A percentile compares a stretch with the other conserved stretches of the same genome.
Evolutionary conservation across 2,113 vertebrate species (phyloP).

Genomic region (Rhinolophus sinicus): DNA sequence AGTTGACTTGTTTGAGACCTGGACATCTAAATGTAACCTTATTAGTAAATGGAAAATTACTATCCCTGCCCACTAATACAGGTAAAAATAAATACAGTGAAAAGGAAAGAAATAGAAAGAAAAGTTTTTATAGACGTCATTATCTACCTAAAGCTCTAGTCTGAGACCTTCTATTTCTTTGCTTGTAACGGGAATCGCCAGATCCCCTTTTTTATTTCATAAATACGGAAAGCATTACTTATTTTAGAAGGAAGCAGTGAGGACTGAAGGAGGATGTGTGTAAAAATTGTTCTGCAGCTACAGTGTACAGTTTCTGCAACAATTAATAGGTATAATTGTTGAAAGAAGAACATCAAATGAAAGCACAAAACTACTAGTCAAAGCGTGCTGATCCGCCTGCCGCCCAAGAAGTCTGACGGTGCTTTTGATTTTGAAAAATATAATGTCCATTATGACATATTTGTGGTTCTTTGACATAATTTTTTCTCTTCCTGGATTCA

Average conservation of each 20-base stretch:
- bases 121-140: not conserved
- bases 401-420: not conserved
- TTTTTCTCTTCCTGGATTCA: not conserved
- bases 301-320: not conserved
- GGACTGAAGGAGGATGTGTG: not conserved
- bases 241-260: not conserved
- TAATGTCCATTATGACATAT: not conserved
- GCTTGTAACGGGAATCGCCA: not conserved
- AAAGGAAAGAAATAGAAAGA: not conserved
- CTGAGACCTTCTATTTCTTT: not conserved
- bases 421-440: not conserved
- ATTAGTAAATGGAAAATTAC: not conserved
- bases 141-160: not conserved
- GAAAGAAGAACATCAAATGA: not conserved
- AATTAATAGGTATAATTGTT: too few relatives aligned
- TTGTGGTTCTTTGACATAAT: not conserved
- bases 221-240: not conserved
- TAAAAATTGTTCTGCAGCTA: not conserved
- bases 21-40: not conserved
- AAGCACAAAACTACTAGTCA: not conserved
- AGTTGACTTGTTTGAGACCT: not conserved
- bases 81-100: not conserved
- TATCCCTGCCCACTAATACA: not conserved
- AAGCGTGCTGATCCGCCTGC: too few relatives aligned
- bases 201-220: not conserved